Evolutionary conservation across 2,888 invertebrate species (phyloP).

Genomic region (Rhodophaea formosa): DNA sequence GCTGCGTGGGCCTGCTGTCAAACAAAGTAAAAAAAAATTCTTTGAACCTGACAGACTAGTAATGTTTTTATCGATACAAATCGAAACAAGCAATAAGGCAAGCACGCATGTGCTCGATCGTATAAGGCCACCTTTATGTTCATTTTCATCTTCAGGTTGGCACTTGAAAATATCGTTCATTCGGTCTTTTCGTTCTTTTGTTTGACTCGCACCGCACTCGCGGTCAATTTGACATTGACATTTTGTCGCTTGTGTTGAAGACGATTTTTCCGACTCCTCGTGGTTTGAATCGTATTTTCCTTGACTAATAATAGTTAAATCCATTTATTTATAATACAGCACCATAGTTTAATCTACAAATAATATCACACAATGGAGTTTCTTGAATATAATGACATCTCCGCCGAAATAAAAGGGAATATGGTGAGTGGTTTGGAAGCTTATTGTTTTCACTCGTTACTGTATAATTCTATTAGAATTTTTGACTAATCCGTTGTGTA

Average conservation of each 20-base stretch:
- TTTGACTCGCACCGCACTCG: too few relatives aligned
- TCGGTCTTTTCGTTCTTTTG: too few relatives aligned
- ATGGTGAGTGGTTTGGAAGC: constrained; percentile 83
- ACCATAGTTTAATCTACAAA: not conserved
- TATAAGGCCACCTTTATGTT: too few relatives aligned
- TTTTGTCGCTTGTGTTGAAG: constrained; percentile 1
- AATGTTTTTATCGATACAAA: too few relatives aligned
- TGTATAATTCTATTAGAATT: not conserved
- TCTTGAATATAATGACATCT: constrained; percentile 92
- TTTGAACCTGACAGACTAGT: too few relatives aligned
- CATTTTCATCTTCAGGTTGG: too few relatives aligned
- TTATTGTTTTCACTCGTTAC: constrained; percentile 20
- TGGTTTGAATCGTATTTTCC: constrained; percentile 1
- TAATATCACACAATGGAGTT: constrained; percentile 84
- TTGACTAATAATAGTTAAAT: not conserved
- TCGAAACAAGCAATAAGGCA: too few relatives aligned
- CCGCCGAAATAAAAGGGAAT: constrained; percentile 91
- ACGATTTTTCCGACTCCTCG: not conserved
- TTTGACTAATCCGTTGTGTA: not conserved
- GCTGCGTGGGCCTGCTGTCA: too few relatives aligned
- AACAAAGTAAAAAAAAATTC: too few relatives aligned
- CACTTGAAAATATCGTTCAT: too few relatives aligned
- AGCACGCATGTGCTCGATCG: too few relatives aligned
- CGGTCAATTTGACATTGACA: constrained; percentile 8
- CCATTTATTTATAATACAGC: not conserved